These are phyloP conservation scores for Synanthedon formicaeformis DNA, from an alignment of 2,888 invertebrate genomes.

Conservation along the genomic window DNA sequence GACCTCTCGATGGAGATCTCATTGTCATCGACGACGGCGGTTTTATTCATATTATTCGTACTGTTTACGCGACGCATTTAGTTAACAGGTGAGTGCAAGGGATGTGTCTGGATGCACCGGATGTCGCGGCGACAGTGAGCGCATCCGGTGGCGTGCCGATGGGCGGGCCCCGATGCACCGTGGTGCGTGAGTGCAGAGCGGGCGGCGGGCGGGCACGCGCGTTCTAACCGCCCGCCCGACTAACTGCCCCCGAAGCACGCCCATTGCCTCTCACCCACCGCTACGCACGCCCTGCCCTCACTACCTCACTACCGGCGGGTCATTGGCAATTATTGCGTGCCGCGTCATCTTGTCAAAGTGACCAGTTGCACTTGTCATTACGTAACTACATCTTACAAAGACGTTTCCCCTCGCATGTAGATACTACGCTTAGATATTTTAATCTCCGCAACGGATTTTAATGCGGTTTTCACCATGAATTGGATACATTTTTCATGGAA, in stretches of 20 bases:
- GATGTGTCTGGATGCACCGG: slow-evolving; percentile 19
- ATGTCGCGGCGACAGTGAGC: slow-evolving; percentile 29
- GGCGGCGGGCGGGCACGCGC: slow-evolving; percentile 28
- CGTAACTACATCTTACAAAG: too few relatives aligned
- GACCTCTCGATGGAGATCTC: background rate
- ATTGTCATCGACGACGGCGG: background rate
- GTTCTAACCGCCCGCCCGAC: slow-evolving; percentile 27
- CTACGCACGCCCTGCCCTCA: slow-evolving; percentile 9
- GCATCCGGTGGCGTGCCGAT: slow-evolving; percentile 17
- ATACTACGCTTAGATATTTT: too few relatives aligned
- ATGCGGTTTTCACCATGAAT: too few relatives aligned
- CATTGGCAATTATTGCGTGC: slow-evolving; percentile 8
- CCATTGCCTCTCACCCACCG: slow-evolving; percentile 13
- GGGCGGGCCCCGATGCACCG: slow-evolving; percentile 33
- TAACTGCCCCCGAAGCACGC: slow-evolving; percentile 15
- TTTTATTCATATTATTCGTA: background rate
- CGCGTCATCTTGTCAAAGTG: too few relatives aligned
- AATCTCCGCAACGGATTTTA: too few relatives aligned
- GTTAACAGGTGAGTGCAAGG: background rate
- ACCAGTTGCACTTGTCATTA: too few relatives aligned
- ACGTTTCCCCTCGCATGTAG: too few relatives aligned
- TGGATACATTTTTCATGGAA: too few relatives aligned
- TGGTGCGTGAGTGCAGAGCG: slow-evolving; percentile 26
- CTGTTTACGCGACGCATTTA: background rate
- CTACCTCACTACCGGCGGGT: slow-evolving; percentile 7